These are phyloP conservation scores for Agonopterix subpropinquella DNA, from an alignment of 2,888 invertebrate genomes.

Conservation along the genomic window DNA sequence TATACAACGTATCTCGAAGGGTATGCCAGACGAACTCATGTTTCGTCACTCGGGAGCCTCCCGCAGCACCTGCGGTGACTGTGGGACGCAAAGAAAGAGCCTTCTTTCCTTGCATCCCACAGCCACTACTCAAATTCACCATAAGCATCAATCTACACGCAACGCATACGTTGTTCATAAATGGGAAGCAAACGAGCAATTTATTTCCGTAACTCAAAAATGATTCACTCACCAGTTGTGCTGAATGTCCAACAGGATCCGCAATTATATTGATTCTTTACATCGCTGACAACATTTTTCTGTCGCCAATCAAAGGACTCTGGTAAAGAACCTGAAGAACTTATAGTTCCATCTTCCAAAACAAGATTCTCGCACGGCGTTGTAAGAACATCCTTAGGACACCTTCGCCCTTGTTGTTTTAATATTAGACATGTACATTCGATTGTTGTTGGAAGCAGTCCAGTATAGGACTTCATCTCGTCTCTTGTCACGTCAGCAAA, in stretches of 20 bases:
- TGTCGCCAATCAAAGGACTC: slow-evolving; percentile 80
- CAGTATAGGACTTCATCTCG: slow-evolving; percentile 7
- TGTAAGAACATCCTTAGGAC: not conserved
- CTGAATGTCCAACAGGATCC: slow-evolving; percentile 86
- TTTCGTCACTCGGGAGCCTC: no score
- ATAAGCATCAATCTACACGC: no score
- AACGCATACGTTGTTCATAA: no score
- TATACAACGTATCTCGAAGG: no score
- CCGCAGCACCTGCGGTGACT: no score
- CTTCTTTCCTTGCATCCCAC: no score
- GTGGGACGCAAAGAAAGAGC: no score
- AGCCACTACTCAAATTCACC: no score
- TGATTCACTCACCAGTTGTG: slow-evolving; percentile 14
- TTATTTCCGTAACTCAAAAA: no score
- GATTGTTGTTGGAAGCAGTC: not conserved
- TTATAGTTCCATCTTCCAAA: not conserved
- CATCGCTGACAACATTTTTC: slow-evolving; percentile 82
- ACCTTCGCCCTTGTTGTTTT: no score
- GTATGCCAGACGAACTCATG: no score
- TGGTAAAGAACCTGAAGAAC: not conserved
- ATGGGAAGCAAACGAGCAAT: no score
- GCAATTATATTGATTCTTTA: slow-evolving; percentile 86
- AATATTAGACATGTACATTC: not conserved
- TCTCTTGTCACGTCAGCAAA: slow-evolving; percentile 17
- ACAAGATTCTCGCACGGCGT: not conserved